phyloP scores from a whole-genome alignment of 2,113 vertebrate genomes.

The Trematomus loennbergii region DNA sequence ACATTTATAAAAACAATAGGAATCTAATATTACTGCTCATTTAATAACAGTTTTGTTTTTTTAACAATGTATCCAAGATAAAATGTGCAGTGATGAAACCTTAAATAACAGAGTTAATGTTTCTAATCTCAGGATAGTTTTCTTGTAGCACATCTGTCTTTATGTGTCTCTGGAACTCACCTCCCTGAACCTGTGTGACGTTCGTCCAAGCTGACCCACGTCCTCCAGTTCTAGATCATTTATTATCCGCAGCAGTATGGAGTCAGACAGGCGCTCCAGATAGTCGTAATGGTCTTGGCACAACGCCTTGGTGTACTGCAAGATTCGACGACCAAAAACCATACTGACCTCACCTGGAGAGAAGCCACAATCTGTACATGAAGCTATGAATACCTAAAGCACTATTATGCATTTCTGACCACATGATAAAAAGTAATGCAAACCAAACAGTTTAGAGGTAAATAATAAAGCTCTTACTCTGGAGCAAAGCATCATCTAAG shows the following conservation, averaged over 20 bases:
- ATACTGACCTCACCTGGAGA: conserved; percentile 82
- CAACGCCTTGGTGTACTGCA: conserved; percentile 83
- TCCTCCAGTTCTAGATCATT: conserved; percentile 88
- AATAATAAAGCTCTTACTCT: conserved; percentile 77
- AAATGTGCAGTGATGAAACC: not conserved
- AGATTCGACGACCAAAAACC: conserved; percentile 82
- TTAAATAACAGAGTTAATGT: not conserved
- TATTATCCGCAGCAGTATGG: conserved; percentile 85
- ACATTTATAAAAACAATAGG: not conserved
- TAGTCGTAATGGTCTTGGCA: conserved; percentile 87
- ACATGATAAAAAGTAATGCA: not conserved
- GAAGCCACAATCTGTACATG: not conserved
- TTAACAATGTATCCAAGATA: not conserved
- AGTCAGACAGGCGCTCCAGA: conserved; percentile 86
- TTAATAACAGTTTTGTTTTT: not conserved
- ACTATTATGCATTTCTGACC: not conserved
- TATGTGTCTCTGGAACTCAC: conserved; percentile 66
- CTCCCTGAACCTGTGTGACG: conserved; percentile 83
- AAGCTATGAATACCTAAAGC: not conserved
- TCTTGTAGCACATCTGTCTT: not conserved
- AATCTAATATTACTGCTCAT: no score
- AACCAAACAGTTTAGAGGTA: not conserved
- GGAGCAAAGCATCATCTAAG: conserved; percentile 82
- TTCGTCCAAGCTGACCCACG: conserved; percentile 83
- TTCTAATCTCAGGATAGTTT: not conserved